Conservation (phyloP, 2,888 invertebrate genomes). For the Falcaria lacertinaria region DNA sequence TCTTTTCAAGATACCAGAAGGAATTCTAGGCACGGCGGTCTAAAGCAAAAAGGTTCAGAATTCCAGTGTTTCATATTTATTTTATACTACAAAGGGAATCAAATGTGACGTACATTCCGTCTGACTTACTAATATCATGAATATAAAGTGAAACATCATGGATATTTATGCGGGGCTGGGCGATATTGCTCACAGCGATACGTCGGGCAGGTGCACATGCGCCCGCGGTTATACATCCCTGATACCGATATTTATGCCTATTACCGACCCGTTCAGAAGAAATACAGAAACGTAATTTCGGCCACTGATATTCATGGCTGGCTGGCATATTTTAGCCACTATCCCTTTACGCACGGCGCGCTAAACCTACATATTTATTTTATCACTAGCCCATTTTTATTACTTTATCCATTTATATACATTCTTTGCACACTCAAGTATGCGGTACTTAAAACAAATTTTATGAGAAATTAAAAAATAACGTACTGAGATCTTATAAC, state of each 20-base stretch:
- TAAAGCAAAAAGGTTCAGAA: constrained; percentile 18
- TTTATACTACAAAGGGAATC: constrained; percentile 71
- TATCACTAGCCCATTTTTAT: no score
- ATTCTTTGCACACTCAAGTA: no score
- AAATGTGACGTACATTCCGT: constrained; percentile 71
- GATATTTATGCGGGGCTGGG: constrained; percentile 70
- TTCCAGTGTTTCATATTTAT: constrained; percentile 41
- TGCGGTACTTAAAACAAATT: no score
- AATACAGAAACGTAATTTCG: constrained; percentile 52
- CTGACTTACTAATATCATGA: constrained; percentile 77
- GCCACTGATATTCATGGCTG: constrained; percentile 24
- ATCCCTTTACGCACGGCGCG: neutral
- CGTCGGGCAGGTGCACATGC: constrained; percentile 71
- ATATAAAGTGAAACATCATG: constrained; percentile 78
- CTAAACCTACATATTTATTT: neutral
- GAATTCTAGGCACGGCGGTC: neutral
- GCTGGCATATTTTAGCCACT: constrained; percentile 17
- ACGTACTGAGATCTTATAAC: no score
- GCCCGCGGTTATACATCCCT: constrained; percentile 68
- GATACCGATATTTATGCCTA: constrained; percentile 74
- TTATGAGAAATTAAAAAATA: no score
- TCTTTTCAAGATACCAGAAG: neutral
- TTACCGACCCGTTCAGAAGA: constrained; percentile 61
- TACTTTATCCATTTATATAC: no score
- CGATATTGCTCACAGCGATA: constrained; percentile 62